phyloP scores from a whole-genome alignment of 2,888 invertebrate species.

The Drosophila neonasuta region DNA sequence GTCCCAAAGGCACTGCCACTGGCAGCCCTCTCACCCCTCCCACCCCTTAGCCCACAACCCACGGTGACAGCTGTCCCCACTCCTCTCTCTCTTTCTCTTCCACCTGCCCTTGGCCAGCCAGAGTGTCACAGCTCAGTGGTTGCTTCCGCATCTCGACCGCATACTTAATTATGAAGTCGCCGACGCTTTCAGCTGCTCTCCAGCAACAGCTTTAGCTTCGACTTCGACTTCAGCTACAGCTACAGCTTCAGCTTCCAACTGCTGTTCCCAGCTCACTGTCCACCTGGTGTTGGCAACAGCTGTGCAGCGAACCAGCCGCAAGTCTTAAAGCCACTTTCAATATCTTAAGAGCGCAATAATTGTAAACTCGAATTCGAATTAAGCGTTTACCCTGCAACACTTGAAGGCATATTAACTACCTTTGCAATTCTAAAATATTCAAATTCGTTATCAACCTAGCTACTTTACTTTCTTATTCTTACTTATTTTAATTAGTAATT shows the following conservation, averaged over 20 bases:
- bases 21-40: constrained; percentile 46
- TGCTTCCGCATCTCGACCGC: constrained; percentile 58
- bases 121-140: constrained; percentile 56
- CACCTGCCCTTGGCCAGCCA: constrained; percentile 38
- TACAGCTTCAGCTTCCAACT: no score
- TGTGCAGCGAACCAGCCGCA: constrained; percentile 16
- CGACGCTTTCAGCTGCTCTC: constrained; percentile 24
- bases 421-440: no score
- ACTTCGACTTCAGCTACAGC: background rate
- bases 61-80: constrained; percentile 68
- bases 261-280: background rate
- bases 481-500: no score
- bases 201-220: background rate
- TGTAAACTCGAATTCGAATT: constrained; percentile 28
- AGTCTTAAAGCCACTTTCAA: constrained; percentile 75
- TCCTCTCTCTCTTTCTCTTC: constrained; percentile 11
- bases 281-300: constrained; percentile 62
- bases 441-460: no score
- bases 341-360: constrained; percentile 43
- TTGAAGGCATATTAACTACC: no score
- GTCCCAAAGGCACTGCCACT: constrained; percentile 79
- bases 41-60: constrained; percentile 10
- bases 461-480: no score
- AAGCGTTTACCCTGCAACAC: background rate
- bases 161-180: constrained; percentile 76